Conservation (phyloP, 2,113 vertebrate genomes). For the Hucho hucho region DNA sequence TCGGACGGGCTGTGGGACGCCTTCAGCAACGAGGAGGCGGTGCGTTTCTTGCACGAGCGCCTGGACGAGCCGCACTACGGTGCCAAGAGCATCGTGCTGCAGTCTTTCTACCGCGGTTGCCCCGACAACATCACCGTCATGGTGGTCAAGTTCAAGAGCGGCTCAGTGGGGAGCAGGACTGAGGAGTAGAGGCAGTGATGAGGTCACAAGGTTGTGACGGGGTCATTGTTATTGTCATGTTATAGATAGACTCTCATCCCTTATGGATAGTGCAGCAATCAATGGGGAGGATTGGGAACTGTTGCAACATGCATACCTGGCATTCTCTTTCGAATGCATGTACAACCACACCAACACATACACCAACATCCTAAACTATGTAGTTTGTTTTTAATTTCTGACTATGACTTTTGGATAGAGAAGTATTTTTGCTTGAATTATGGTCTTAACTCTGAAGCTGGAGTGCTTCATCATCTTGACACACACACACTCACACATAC, state of each 20-base stretch:
- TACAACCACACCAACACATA: no score
- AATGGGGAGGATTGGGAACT: not conserved
- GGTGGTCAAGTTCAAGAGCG: constrained; percentile 96
- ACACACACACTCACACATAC: no score
- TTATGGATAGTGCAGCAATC: not conserved
- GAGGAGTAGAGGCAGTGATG: not conserved
- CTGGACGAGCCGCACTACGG: constrained; percentile 96
- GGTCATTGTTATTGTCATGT: not conserved
- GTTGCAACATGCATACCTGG: no score
- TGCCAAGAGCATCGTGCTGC: constrained; percentile 96
- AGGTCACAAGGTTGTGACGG: not conserved
- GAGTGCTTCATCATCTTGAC: no score
- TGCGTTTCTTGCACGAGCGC: constrained; percentile 93
- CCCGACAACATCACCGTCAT: constrained; percentile 99
- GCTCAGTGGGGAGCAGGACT: constrained; percentile 73
- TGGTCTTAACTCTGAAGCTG: no score
- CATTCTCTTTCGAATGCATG: no score
- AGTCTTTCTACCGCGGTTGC: constrained; percentile 97
- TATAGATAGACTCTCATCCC: not conserved
- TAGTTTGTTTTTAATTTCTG: no score
- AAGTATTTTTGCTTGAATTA: no score
- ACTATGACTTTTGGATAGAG: no score
- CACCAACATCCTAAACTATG: no score
- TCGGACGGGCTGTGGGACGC: constrained; percentile 98
- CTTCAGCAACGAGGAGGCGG: constrained; percentile 98